Conservation (phyloP, 2,888 invertebrate genomes). For the Aphodius sticticus region DNA sequence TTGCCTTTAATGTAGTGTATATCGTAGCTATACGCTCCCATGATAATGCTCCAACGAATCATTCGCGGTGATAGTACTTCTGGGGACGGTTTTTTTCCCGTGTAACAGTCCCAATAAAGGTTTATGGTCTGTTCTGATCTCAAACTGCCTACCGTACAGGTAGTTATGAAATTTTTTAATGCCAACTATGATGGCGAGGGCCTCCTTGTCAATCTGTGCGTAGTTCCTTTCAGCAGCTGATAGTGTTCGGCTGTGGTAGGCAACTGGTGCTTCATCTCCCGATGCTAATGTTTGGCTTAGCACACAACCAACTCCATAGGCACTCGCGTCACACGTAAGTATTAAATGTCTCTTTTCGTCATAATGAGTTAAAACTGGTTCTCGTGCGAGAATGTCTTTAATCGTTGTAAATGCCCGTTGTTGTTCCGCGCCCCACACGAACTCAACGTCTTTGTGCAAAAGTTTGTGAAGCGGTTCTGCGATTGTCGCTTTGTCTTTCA, state of each 20-base stretch:
- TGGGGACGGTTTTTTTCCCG: slow-evolving; percentile 45
- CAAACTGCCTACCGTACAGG: slow-evolving; percentile 27
- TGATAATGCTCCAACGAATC: slow-evolving; percentile 35
- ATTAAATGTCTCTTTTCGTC: slow-evolving; percentile 18
- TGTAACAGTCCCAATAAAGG: slow-evolving; percentile 12
- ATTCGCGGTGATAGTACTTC: slow-evolving; percentile 48
- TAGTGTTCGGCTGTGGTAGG: slow-evolving; percentile 36
- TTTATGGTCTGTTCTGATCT: slow-evolving; percentile 30
- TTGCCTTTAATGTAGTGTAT: slow-evolving; percentile 40
- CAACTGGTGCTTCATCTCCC: slow-evolving; percentile 33
- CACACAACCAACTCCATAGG: slow-evolving; percentile 20
- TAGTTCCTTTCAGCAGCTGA: slow-evolving; percentile 31
- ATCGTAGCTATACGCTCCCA: slow-evolving; percentile 41
- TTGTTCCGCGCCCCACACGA: slow-evolving; percentile 4
- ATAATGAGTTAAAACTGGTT: slow-evolving; percentile 12
- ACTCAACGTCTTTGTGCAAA: background rate
- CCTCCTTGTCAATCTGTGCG: slow-evolving; percentile 39
- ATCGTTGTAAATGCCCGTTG: background rate
- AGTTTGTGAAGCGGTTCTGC: background rate
- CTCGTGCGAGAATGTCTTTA: slow-evolving; percentile 7
- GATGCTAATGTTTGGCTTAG: slow-evolving; percentile 6
- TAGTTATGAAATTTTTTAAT: slow-evolving; percentile 24
- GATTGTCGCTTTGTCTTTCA: background rate
- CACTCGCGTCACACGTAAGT: slow-evolving; percentile 19
- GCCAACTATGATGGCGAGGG: slow-evolving; percentile 30